These are phyloP conservation scores for Mercenaria mercenaria DNA, from an alignment of 1,140 invertebrate species.

Conservation along the genomic window DNA sequence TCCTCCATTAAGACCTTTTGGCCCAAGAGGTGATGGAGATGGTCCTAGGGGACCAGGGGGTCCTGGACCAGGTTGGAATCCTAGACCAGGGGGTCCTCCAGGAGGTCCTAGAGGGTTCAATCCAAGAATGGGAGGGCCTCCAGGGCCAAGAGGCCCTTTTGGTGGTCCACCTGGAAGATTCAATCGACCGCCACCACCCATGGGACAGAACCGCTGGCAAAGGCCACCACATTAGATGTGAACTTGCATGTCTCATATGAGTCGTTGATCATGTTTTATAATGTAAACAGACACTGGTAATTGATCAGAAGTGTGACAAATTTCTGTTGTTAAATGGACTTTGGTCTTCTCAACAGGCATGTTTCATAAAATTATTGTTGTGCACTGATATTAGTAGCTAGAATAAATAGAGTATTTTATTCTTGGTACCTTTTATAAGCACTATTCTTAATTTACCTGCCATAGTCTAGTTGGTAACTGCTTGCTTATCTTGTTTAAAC, in stretches of 20 bases:
- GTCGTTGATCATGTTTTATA: not conserved
- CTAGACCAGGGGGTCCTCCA: constrained; percentile 46
- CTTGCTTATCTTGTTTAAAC: too few species aligned
- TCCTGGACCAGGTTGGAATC: constrained; percentile 57
- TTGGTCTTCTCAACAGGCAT: not conserved
- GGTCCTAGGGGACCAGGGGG: constrained; percentile 46
- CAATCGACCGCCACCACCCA: constrained; percentile 49
- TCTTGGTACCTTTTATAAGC: too few species aligned
- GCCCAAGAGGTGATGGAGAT: constrained; percentile 59
- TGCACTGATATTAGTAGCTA: not conserved
- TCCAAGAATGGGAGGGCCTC: constrained; percentile 60
- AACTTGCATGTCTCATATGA: not conserved
- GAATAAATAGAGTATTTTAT: too few species aligned
- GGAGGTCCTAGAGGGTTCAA: constrained; percentile 49
- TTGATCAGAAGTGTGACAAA: not conserved
- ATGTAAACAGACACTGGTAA: constrained; percentile 12
- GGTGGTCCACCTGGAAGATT: constrained; percentile 54
- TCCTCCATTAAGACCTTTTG: constrained; percentile 50
- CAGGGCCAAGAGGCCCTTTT: constrained; percentile 48
- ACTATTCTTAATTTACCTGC: too few species aligned
- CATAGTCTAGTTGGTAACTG: too few species aligned
- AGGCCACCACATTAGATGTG: constrained; percentile 41
- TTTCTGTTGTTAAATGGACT: not conserved
- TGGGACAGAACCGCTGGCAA: constrained; percentile 50
- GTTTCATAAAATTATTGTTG: not conserved